Conservation (phyloP, 2,797 vertebrate species). For the Ctenopoma kingsleyae region DNA sequence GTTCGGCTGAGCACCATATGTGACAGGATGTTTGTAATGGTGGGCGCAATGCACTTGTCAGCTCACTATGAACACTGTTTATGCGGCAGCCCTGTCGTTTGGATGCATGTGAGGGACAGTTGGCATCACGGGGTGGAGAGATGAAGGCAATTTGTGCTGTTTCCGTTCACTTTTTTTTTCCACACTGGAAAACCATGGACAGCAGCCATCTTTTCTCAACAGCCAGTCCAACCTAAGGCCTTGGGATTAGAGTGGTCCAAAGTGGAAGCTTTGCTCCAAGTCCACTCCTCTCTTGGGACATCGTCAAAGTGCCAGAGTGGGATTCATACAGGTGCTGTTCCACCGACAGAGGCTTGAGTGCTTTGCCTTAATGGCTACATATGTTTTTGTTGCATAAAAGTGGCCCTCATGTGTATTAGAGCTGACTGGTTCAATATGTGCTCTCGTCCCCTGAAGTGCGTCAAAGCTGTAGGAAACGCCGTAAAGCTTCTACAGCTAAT, state of each 20-base stretch:
- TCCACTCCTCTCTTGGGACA: constrained; percentile 12
- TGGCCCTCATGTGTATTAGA: constrained; percentile 28
- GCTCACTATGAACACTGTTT: constrained; percentile 50
- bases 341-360: constrained; percentile 3
- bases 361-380: constrained; percentile 26
- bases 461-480: constrained; percentile 51
- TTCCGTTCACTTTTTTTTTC: constrained; percentile 36
- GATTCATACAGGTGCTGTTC: constrained; percentile 30
- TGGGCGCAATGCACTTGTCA: constrained; percentile 50
- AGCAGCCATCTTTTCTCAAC: constrained; percentile 26
- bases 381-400: constrained; percentile 41
- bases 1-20: constrained; percentile 68
- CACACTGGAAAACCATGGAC: constrained; percentile 27
- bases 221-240: constrained; percentile 25
- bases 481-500: constrained; percentile 45
- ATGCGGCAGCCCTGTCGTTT: constrained; percentile 56
- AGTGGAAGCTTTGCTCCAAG: constrained; percentile 46
- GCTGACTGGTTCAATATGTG: constrained; percentile 54
- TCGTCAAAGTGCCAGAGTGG: constrained; percentile 11
- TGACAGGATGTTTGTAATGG: constrained; percentile 65
- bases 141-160: constrained; percentile 46
- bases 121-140: constrained; percentile 34
- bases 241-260: constrained; percentile 28
- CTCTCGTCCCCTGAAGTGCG: constrained; percentile 37
- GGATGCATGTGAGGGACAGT: constrained; percentile 17